Evolutionary conservation across 2,888 invertebrate species (phyloP).

Genomic region (Trissonchulus latispiculum): DNA sequence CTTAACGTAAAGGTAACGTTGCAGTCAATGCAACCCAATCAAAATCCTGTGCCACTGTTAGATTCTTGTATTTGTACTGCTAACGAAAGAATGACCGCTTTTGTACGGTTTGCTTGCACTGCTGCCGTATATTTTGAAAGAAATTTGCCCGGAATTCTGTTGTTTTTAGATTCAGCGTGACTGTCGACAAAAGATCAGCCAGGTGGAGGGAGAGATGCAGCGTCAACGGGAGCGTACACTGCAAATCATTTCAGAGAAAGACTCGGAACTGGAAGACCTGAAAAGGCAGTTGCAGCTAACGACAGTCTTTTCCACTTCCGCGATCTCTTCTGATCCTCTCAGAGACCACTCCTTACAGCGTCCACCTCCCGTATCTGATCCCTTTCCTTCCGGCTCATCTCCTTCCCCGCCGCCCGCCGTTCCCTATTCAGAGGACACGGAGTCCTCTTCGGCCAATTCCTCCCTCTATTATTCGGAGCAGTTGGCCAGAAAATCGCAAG

Average conservation of each 20-base stretch:
- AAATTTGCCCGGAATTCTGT: too few species aligned
- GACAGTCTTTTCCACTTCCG: not conserved
- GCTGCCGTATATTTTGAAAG: too few species aligned
- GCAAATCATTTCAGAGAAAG: conserved; percentile 64
- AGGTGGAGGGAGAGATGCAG: conserved; percentile 58
- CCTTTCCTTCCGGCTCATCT: not conserved
- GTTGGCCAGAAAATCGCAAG: conserved; percentile 65
- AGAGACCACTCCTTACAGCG: not conserved
- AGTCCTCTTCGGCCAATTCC: conserved; percentile 23
- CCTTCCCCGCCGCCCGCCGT: too few species aligned
- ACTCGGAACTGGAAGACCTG: conserved; percentile 49
- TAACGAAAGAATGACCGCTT: too few species aligned
- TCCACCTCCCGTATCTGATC: not conserved
- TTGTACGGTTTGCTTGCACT: too few species aligned
- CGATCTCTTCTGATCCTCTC: not conserved
- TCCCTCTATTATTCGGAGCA: conserved; percentile 74
- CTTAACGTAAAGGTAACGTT: too few species aligned
- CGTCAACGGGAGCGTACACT: conserved; percentile 71
- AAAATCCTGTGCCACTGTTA: too few species aligned
- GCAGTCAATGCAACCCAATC: too few species aligned
- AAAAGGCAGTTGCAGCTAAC: conserved; percentile 24
- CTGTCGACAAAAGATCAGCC: conserved; percentile 51
- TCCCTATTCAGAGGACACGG: not conserved
- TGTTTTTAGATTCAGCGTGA: conserved; percentile 25
- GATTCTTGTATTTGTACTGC: too few species aligned